Conservation (phyloP, 2,113 vertebrate species). For the Tangachromis dhanisi region DNA sequence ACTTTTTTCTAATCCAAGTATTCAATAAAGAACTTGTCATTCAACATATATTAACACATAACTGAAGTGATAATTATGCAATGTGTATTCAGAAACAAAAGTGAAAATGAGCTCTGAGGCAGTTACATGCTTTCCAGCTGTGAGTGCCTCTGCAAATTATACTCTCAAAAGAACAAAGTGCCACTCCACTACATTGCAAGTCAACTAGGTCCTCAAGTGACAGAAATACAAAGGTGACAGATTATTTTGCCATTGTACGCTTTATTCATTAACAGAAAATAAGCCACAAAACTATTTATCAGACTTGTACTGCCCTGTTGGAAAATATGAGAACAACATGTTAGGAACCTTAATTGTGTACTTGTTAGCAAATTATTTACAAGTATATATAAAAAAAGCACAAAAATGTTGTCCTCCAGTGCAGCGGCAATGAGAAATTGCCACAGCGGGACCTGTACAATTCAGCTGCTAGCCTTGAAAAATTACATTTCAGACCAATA, state of each 20-base stretch:
- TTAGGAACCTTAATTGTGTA: background rate
- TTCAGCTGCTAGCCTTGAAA: background rate
- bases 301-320: background rate
- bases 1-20: background rate
- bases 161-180: background rate
- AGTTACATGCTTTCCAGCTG: background rate
- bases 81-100: conserved; percentile 8
- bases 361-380: background rate
- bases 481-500: background rate
- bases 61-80: background rate
- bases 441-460: background rate
- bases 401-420: background rate
- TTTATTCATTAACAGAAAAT: background rate
- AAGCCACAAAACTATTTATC: background rate
- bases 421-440: background rate
- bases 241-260: background rate
- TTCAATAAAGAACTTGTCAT: background rate
- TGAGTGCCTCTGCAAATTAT: background rate
- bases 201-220: background rate
- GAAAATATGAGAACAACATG: background rate
- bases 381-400: background rate
- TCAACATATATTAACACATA: conserved; percentile 2
- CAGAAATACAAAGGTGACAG: background rate
- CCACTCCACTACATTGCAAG: background rate
- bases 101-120: background rate